phyloP scores from a whole-genome alignment of 2,113 vertebrate species.

The Gobio gobio region DNA sequence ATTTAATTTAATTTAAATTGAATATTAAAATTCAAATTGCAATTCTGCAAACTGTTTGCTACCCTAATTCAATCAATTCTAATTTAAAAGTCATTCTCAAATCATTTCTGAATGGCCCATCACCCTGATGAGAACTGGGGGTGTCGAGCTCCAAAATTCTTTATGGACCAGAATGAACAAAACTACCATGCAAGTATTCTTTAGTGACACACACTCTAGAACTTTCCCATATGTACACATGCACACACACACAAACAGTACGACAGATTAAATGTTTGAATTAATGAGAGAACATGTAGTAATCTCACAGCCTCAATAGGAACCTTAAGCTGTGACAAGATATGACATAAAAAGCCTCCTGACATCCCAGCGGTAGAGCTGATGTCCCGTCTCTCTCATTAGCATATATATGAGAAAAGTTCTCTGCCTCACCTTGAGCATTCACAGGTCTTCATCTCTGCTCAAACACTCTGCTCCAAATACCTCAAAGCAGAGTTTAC shows the following conservation, averaged over 20 bases:
- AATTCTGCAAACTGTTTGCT: not conserved
- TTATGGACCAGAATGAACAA: not conserved
- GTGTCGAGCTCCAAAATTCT: not conserved
- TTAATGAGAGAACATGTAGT: conserved; percentile 58
- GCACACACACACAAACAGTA: not conserved
- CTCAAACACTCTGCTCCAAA: conserved; percentile 36
- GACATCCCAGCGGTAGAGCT: conserved; percentile 58
- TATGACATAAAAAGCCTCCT: conserved; percentile 69
- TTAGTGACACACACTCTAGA: conserved; percentile 17
- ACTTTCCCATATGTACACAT: conserved; percentile 17
- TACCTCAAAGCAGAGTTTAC: conserved; percentile 37
- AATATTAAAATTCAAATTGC: not conserved
- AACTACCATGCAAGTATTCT: not conserved
- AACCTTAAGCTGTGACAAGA: conserved; percentile 65
- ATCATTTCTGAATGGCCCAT: not conserved
- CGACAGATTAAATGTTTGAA: conserved; percentile 49
- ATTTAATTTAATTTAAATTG: too few species aligned
- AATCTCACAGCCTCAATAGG: conserved; percentile 61
- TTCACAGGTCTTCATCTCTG: conserved; percentile 47
- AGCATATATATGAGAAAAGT: conserved; percentile 81
- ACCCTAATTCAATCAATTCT: not conserved
- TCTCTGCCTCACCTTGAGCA: conserved; percentile 68
- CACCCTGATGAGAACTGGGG: not conserved
- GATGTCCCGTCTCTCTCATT: conserved; percentile 70
- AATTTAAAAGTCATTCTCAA: not conserved